phyloP scores from a whole-genome alignment of 2,797 vertebrate species.

The Gila robusta region DNA sequence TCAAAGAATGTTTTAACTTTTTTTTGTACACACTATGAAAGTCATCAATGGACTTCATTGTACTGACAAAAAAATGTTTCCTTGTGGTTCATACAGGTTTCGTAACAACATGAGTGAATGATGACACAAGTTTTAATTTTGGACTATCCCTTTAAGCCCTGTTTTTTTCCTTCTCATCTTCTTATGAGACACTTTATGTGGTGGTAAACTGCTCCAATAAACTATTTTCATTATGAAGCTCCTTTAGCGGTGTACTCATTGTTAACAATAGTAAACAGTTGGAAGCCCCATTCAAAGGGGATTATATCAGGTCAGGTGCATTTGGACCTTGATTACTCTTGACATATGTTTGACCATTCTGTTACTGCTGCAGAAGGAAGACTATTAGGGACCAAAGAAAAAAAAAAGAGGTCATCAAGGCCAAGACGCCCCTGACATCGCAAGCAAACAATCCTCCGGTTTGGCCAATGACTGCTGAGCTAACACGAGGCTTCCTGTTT shows the following conservation, averaged over 20 bases:
- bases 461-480: conserved; percentile 62
- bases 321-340: conserved; percentile 86
- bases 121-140: conserved; percentile 37
- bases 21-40: not conserved
- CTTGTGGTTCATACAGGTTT: not conserved
- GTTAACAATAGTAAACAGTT: conserved; percentile 84
- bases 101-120: not conserved
- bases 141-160: not conserved
- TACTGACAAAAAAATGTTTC: not conserved
- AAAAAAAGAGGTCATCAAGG: conserved; percentile 74
- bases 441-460: conserved; percentile 63
- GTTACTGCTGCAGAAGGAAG: conserved; percentile 79
- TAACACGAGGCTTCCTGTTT: conserved; percentile 55
- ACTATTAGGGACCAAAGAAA: conserved; percentile 76
- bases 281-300: conserved; percentile 83
- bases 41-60: not conserved
- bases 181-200: conserved; percentile 74
- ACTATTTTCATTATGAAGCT: conserved; percentile 71
- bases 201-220: conserved; percentile 79
- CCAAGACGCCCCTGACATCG: conserved; percentile 74
- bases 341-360: conserved; percentile 88
- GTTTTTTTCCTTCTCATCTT: conserved; percentile 60
- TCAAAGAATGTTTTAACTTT: not conserved
- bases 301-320: conserved; percentile 87
- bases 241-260: conserved; percentile 69